Evolutionary conservation across 2,888 invertebrate species (phyloP), one percentile per base, ranked within the genome.

Genomic region (Nipponacmea schrenckii): DNA sequence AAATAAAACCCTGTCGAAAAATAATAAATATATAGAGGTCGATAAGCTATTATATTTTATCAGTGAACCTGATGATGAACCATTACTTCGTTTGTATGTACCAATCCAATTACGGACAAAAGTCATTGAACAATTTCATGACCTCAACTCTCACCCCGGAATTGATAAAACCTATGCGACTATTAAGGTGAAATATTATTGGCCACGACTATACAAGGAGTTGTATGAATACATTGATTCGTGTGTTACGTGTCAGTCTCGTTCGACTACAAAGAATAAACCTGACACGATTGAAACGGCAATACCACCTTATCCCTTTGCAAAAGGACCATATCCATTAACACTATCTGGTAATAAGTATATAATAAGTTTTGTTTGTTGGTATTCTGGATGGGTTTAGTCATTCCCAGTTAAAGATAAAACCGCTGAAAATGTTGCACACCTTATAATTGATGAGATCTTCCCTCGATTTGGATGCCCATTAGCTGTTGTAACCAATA

Each of bases 371-470:
- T 64, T 70, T 64, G 70, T 70, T 4, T 48, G 65, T 39, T 65
- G 65, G 10, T 70, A 64, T 20, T 64, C 50, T 39, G 62, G 66
- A 3, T 70, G 70, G 71, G 68, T 71, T 17, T 75, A 75, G 69
- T 67, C 72, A 1, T 77, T 75, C 70, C 69, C 72, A 26, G 68
- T 75, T 0, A 68, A 64, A 14, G 72, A 75, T 63, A 72, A 75
- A 39, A 62, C 68, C 12, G 73, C 70, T 20, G 71, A 75, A 3
- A 75, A 66, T 0, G 67, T 77, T 12, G 74, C 74, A 0, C 71
- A 75, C 46, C 48, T 77, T 20, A n/a, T 75, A n/a, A 69, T 75
- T 31, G 74, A 75, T 26, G 71, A 77, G 27, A 72, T 77, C 63
- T 71, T 75, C 27, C 73, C 77, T 15, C 64, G 75, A 26, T 75